Evolutionary conservation across 2,113 vertebrate genomes (phyloP).

Genomic region (Aleadryas rufinucha): DNA sequence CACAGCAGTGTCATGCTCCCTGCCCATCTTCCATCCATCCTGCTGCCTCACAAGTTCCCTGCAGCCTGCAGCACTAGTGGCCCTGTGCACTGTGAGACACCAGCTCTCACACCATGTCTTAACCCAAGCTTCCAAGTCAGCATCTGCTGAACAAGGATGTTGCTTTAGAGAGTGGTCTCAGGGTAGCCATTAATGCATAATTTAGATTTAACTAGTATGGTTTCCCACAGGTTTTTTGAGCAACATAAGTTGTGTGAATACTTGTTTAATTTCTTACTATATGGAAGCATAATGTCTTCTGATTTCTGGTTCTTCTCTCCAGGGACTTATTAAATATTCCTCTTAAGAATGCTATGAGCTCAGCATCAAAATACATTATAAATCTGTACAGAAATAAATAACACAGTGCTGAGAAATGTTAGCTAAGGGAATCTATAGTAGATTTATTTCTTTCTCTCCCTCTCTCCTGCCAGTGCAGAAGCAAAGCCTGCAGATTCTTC

Average conservation of each 20-base stretch:
- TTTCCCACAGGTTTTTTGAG: not conserved
- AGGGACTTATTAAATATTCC: not conserved
- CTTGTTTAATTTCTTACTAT: not conserved
- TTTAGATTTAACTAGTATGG: not conserved
- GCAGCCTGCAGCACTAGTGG: not conserved
- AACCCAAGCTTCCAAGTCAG: not conserved
- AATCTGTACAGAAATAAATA: not conserved
- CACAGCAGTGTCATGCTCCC: not conserved
- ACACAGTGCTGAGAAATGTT: not conserved
- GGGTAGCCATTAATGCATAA: not conserved
- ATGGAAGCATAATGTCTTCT: not conserved
- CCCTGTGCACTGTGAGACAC: not conserved
- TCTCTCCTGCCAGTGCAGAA: not conserved
- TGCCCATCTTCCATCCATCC: not conserved
- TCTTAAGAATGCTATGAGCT: conserved; percentile 7
- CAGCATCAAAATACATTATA: not conserved
- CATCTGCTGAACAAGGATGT: not conserved
- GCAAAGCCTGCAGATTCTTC: not conserved
- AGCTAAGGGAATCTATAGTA: not conserved
- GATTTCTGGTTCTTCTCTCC: not conserved
- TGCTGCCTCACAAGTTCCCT: not conserved
- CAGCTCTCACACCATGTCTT: not conserved
- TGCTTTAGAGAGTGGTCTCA: not conserved
- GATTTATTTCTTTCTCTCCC: not conserved
- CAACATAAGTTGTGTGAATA: not conserved